Conservation (phyloP, 92 coral and sea anemone genomes). For the Pocillopora grandis region DNA sequence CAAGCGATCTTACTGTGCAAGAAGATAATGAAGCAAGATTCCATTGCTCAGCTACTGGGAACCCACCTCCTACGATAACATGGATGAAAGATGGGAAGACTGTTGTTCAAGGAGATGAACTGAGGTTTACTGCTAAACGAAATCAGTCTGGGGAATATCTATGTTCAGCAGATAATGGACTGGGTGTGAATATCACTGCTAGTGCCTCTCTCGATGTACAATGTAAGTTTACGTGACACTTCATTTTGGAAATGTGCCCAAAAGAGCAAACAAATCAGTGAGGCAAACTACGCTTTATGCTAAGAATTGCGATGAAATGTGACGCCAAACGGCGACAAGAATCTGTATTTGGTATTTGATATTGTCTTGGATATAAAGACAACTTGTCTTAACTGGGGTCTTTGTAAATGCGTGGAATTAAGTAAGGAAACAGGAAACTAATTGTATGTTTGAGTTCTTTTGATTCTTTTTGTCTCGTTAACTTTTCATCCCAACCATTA, state of each 20-base stretch:
- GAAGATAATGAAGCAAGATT: neutral
- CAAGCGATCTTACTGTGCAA: neutral
- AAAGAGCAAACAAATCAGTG: no score
- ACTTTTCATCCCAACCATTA: no score
- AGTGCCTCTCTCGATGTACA: slow-evolving; percentile 24
- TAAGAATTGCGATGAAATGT: no score
- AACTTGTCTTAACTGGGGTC: no score
- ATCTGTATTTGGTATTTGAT: no score
- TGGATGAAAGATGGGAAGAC: slow-evolving; percentile 13
- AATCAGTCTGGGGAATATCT: neutral
- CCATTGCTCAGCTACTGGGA: slow-evolving; percentile 11
- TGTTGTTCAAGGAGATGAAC: neutral
- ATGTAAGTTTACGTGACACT: neutral
- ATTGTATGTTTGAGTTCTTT: no score
- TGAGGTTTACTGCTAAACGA: neutral
- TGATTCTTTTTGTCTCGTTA: no score
- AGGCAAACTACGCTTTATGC: no score
- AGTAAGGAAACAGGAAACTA: no score
- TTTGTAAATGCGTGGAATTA: no score
- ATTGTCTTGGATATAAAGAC: no score
- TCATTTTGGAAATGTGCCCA: neutral
- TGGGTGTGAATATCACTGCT: neutral
- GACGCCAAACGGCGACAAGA: no score
- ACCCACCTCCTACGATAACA: neutral
- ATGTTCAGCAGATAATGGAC: neutral